Evolutionary conservation across 2,113 vertebrate genomes (phyloP).

Genomic region (Zosterops hypoxanthus): DNA sequence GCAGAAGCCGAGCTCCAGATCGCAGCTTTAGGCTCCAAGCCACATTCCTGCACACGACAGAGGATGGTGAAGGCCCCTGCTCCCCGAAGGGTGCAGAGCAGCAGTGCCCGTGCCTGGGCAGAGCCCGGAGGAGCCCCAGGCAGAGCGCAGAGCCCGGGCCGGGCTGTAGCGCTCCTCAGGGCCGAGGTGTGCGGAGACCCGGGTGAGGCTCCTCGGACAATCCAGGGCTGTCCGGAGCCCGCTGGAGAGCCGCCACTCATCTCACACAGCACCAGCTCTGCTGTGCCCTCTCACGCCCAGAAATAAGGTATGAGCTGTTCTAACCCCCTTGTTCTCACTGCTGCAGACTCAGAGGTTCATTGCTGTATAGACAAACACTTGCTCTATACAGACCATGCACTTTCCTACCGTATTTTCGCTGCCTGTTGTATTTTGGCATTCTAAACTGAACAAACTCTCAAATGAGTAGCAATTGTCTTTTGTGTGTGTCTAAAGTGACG

Average conservation of each 20-base stretch:
- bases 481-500: neutral
- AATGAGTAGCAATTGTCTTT: neutral
- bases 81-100: fast-evolving
- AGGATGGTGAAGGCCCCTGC: fast-evolving
- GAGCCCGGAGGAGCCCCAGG: fast-evolving
- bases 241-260: neutral
- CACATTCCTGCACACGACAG: fast-evolving
- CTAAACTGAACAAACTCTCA: neutral
- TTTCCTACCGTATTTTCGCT: neutral
- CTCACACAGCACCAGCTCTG: neutral
- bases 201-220: neutral
- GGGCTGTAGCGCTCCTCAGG: too few species aligned
- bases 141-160: fast-evolving
- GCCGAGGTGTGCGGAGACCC: fast-evolving
- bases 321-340: fast-evolving
- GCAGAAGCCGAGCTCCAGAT: fast-evolving
- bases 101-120: fast-evolving
- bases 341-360: neutral
- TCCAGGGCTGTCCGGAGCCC: too few species aligned
- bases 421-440: neutral
- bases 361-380: neutral
- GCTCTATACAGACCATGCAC: neutral
- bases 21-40: neutral
- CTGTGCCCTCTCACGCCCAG: fast-evolving
- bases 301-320: neutral